Evolutionary conservation across 2,113 vertebrate species (phyloP).

Genomic region (Danionella cerebrum): DNA sequence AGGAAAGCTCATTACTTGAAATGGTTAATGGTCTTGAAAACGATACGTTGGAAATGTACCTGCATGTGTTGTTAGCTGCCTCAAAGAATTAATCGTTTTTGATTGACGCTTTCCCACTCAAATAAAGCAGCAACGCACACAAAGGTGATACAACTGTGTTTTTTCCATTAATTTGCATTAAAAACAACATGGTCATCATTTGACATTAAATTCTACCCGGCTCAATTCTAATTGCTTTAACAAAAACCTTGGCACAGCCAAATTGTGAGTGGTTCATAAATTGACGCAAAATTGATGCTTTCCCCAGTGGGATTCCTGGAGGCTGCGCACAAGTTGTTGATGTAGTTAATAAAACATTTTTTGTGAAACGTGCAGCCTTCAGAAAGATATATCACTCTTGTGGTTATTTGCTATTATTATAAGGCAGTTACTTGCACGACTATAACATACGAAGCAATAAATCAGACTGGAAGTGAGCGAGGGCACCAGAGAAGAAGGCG

Average conservation of each 20-base stretch:
- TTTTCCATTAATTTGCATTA: background rate
- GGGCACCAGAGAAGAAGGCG: slow-evolving; percentile 41
- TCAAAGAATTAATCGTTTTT: slow-evolving; percentile 34
- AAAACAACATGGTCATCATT: background rate
- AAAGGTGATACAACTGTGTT: background rate
- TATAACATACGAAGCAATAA: slow-evolving; percentile 55
- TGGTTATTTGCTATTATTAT: slow-evolving; percentile 39
- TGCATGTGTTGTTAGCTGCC: slow-evolving; percentile 87
- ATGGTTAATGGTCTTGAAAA: slow-evolving; percentile 88
- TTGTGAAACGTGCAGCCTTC: background rate
- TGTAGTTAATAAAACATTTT: too few species aligned
- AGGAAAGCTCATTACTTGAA: slow-evolving; percentile 65
- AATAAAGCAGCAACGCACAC: slow-evolving; percentile 17
- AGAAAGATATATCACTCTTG: slow-evolving; percentile 34
- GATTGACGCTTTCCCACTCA: slow-evolving; percentile 36
- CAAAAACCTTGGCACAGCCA: too few species aligned
- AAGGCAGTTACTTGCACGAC: slow-evolving; percentile 19
- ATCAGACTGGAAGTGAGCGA: slow-evolving; percentile 63
- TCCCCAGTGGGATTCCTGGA: too few species aligned
- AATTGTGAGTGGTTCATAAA: background rate
- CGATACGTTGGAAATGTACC: slow-evolving; percentile 89
- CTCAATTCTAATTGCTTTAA: too few species aligned
- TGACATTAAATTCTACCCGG: too few species aligned
- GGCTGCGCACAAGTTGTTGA: background rate
- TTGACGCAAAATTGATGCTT: too few species aligned